These are phyloP conservation scores for Microhierax caerulescens DNA, from an alignment of 2,797 vertebrate species.

Conservation along the genomic window DNA sequence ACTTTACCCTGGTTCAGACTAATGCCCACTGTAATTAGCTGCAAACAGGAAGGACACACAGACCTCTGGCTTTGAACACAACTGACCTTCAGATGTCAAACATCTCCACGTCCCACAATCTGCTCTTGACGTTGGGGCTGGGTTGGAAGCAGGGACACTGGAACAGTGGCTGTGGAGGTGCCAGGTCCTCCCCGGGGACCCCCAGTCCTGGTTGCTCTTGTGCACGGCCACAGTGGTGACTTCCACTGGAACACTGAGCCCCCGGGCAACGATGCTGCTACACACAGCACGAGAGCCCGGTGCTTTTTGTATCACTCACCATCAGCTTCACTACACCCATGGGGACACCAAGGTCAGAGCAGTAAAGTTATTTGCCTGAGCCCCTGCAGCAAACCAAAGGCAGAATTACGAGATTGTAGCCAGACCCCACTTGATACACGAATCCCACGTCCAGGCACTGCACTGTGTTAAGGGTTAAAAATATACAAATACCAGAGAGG, in stretches of 20 bases:
- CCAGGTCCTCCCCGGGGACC: neutral
- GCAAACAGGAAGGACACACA: neutral
- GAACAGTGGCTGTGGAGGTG: neutral
- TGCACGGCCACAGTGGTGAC: neutral
- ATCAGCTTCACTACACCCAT: neutral
- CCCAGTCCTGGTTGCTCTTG: rapidly evolving
- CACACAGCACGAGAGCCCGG: rapidly evolving
- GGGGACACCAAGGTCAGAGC: neutral
- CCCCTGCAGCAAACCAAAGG: neutral
- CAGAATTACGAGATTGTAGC: neutral
- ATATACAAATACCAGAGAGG: neutral
- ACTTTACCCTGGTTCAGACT: neutral
- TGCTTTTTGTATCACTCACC: neutral
- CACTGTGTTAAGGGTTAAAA: neutral
- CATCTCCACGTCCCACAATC: rapidly evolving
- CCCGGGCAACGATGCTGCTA: rapidly evolving
- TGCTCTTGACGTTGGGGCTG: neutral
- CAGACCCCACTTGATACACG: neutral
- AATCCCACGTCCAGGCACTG: neutral
- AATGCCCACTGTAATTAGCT: neutral
- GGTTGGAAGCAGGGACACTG: neutral
- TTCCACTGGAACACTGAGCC: neutral
- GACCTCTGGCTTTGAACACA: neutral
- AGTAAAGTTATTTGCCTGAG: neutral
- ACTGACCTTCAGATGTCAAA: neutral